A percentile compares a stretch with the other conserved stretches of the same genome.
phyloP scores from a whole-genome alignment of 2,888 invertebrate genomes.

The Chrysolina haemoptera region DNA sequence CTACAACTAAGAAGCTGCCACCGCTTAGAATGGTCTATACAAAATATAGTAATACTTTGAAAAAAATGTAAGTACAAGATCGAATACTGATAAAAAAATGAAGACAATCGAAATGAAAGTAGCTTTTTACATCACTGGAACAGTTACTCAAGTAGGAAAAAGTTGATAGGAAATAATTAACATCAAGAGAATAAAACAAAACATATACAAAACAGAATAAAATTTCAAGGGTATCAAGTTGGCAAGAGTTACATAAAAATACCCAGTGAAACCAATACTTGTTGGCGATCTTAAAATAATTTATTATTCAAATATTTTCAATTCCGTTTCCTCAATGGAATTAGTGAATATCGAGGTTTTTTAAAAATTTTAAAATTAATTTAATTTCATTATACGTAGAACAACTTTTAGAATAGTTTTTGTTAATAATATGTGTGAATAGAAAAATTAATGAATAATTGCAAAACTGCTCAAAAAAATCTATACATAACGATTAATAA shows the following conservation, averaged over 20 bases:
- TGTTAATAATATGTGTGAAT: background rate
- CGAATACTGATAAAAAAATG: background rate
- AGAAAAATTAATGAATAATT: background rate
- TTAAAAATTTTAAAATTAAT: background rate
- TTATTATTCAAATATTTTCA: no score
- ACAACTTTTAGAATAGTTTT: no score
- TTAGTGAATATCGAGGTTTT: background rate
- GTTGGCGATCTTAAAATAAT: no score
- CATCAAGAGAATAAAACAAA: background rate
- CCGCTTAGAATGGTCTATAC: slow-evolving; percentile 17
- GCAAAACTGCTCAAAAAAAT: background rate
- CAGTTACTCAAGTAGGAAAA: background rate
- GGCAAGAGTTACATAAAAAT: slow-evolving; percentile 18
- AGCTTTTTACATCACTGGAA: background rate
- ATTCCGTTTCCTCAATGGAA: background rate
- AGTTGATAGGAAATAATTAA: background rate
- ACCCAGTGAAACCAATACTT: background rate
- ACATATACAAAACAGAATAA: slow-evolving; percentile 7
- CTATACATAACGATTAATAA: background rate
- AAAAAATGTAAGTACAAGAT: background rate
- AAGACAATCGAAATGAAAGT: background rate
- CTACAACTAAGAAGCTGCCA: slow-evolving; percentile 14
- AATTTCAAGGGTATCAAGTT: slow-evolving; percentile 8
- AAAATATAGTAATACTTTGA: slow-evolving; percentile 1
- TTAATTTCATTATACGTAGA: no score